These are phyloP conservation scores for Cyrtodaria siliqua DNA, from an alignment of 2,888 invertebrate species.

Conservation along the genomic window DNA sequence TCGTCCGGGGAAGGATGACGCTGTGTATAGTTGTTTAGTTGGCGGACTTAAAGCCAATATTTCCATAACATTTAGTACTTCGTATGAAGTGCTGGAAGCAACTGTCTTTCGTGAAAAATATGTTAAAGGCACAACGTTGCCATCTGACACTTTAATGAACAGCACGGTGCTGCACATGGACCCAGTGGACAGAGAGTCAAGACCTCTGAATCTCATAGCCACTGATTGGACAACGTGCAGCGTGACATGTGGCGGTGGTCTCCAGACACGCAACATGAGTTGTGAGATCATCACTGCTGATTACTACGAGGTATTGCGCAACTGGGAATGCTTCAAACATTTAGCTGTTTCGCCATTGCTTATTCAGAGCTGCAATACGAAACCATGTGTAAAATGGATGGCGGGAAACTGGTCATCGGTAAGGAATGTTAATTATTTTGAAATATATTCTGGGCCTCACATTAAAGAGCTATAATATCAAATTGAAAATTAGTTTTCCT, in stretches of 20 bases:
- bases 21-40: slow-evolving; percentile 79
- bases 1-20: slow-evolving; percentile 74
- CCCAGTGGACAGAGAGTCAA: slow-evolving; percentile 72
- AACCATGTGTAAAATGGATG: slow-evolving; percentile 96
- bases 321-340: slow-evolving; percentile 68
- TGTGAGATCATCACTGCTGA: slow-evolving; percentile 80
- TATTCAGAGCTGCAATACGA: slow-evolving; percentile 92
- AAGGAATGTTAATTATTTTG: too few relatives aligned
- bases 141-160: slow-evolving; percentile 46
- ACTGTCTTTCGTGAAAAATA: slow-evolving; percentile 70
- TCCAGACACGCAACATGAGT: slow-evolving; percentile 74
- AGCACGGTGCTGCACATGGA: slow-evolving; percentile 68
- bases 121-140: slow-evolving; percentile 15
- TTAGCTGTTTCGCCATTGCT: slow-evolving; percentile 89
- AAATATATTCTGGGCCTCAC: too few relatives aligned
- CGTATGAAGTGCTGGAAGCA: slow-evolving; percentile 73
- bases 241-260: slow-evolving; percentile 77
- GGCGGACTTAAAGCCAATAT: slow-evolving; percentile 74
- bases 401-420: slow-evolving; percentile 98
- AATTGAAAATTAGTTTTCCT: too few relatives aligned
- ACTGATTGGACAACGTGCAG: slow-evolving; percentile 77
- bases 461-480: too few relatives aligned
- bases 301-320: slow-evolving; percentile 77
- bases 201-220: slow-evolving; percentile 71
- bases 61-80: slow-evolving; percentile 72